Base-by-base conservation (phyloP, 2,113 vertebrate genomes). In the Vulpes vulpes region DNA sequence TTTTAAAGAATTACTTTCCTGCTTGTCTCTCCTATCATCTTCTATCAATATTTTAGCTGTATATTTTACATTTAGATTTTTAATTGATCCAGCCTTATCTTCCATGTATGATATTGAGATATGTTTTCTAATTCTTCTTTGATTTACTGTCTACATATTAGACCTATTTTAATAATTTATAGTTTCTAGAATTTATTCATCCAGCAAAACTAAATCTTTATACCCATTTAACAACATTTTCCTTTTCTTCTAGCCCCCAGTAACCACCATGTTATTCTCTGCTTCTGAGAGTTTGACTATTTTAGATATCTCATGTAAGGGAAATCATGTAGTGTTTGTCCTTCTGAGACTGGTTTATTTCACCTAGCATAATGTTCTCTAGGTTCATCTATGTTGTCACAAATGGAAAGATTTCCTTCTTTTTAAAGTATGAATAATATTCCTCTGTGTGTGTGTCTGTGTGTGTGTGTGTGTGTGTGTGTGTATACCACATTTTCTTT, bases 141-240 rank as follows among this genome's bases (percentile, higher is more conserved):
- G 2, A 71, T 30, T 88, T 93, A 59, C 12, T 67, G 17, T 91
- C 43, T 80, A 87, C 1, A n/a, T 89, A 27, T 74, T 65, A 93
- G 5, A 51, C n/a, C 57, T 86, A 86, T 62, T 91, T 86, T 80
- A 87, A 62, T 86, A 80, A 95, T 38, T 91, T 78, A 79, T 76
- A 95, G 14, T 69, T 60, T 62, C 67, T n/a, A 83, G 38, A 74
- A 84, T 16, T 19, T 74, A 92, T 35, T 62, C 16, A 20, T 35
- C 23, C 25, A 82, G 8, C 8, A 69, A 49, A 92, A 71, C 6
- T 91, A 32, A 64, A 85, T 53, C 32, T 35, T 53, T 93, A 64
- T 84, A 38, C 3, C 57, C 69, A 38, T 84, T 84, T 84, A 62
- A 84, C 17, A 92, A 92, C n/a, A 92, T 51, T 53, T 84, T 64